These are phyloP conservation scores for Drosophila longiperda DNA, from an alignment of 2,888 invertebrate genomes.

Conservation along the genomic window DNA sequence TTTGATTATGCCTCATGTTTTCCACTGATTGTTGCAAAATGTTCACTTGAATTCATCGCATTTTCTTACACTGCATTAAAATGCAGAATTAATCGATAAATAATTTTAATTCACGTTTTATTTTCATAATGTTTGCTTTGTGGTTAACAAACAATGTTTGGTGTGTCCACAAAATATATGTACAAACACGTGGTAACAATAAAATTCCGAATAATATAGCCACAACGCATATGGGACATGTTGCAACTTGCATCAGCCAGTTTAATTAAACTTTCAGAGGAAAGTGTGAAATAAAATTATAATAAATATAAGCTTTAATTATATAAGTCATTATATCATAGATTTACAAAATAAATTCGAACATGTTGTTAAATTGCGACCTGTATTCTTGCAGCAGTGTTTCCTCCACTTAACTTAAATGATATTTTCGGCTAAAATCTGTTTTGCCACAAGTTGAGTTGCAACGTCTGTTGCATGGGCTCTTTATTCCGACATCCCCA, in stretches of 20 bases:
- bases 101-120: background rate
- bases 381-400: background rate
- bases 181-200: background rate
- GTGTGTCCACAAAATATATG: background rate
- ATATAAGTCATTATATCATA: no score
- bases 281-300: background rate
- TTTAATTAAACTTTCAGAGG: background rate
- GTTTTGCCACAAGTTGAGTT: conserved; percentile 8
- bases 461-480: conserved; percentile 31
- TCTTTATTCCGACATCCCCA: conserved; percentile 31
- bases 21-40: background rate
- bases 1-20: background rate
- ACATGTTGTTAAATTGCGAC: background rate
- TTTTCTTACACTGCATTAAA: background rate
- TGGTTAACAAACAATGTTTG: background rate
- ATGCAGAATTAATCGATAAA: background rate
- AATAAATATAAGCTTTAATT: background rate
- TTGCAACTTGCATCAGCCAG: background rate
- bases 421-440: conserved; percentile 45
- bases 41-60: background rate
- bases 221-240: background rate
- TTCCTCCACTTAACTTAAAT: conserved; percentile 52
- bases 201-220: background rate
- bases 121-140: background rate
- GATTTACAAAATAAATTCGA: background rate